Evolutionary conservation across 2,888 invertebrate genomes (phyloP), one percentile per base, ranked within the genome.

Genomic region (Rugalucina vietnamica): DNA sequence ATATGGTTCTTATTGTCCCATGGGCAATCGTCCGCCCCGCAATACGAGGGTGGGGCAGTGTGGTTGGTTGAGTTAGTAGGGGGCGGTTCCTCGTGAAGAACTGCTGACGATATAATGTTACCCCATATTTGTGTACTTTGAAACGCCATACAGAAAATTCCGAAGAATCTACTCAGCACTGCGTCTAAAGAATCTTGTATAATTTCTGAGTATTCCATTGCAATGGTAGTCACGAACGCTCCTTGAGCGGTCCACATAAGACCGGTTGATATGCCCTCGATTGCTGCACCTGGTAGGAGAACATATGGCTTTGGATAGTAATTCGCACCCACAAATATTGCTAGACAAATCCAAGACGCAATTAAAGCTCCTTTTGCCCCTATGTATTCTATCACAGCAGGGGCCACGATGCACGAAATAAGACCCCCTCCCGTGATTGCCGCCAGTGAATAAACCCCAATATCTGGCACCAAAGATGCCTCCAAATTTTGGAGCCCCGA

Each of bases 171-270:
- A 65, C 90, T 90, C 1, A 91, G 76, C 12, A 90, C 85, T 14
- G 82, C 54, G 36, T 90, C 90, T 18, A 90, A 54, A 0, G 81
- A 32, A 43, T 88, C 89, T 65, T 85, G 84, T 10, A 87, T 88
- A 18, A 90, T 81, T 8, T 54, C 39, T 10, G 89, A 84, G 73
- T 89, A 91, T 36, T 90, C 88, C 36, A 89, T 65, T 0, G 89
- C 89, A 12, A 87, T 88, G 8, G 88, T 88, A 8, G 91, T 89
- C n/a, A 91, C 83, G 72, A 90, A 88, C 5, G 89, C 88, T 0
- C 89, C 90, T 54, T 91, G 90, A 0, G 91, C 89, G 0, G 91
- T 91, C 91, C 91, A 91, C 87, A 91, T 87, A 0, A 90, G 80
- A 1, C 91, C 91, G 0, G 90, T 89, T 0, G 89, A 88, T 21